Base-by-base conservation (phyloP, 2,888 invertebrate genomes). In the Lasioglossum figueresi region DNA sequence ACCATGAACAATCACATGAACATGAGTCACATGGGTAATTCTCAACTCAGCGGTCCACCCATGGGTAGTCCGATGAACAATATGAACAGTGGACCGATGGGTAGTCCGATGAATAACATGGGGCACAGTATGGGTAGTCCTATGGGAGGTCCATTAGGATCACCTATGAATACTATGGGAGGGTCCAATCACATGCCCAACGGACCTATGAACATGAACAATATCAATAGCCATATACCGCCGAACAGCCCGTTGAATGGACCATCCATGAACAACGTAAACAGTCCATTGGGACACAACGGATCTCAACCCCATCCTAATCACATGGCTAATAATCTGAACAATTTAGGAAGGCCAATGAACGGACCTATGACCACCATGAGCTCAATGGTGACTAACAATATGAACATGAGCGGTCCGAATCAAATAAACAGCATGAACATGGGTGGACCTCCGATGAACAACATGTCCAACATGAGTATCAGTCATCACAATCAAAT, bases 401-500 rank as follows among this genome's bases (percentile, higher is more conserved):
- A 94, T 86, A 95, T 95, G 94, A 93, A 93, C 73, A 94, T 95
- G 91, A 92, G 93, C 45, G 94, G 93, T 10, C 95, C 94, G 3
- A 95, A 94, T 90, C 96, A 96, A 90, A 97, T 97, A 96, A 96
- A 96, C 93, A 97, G 96, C 91, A 97, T 97, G 92, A 97, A 97
- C 79, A 97, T 97, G 97, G 97, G 92, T 63, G 95, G 96, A 78
- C 97, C 97, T 78, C 97, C 96, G 16, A 97, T 98, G 96, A 97
- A 97, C 91, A 97, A 97, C 95, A 95, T 95, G 94, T 91, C 93
- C 31, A 95, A 94, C 83, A 94, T 95, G 92, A 95, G 94, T 88
- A 93, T 94, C 83, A 92, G 93, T 82, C 95, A 94, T 91, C 95
- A 94, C 78, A 95, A 95, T 92, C 95, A 94, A 88, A 93, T 95